These are phyloP conservation scores for Drosophila navojoa DNA, from an alignment of 1,140 invertebrate species.

Conservation along the genomic window DNA sequence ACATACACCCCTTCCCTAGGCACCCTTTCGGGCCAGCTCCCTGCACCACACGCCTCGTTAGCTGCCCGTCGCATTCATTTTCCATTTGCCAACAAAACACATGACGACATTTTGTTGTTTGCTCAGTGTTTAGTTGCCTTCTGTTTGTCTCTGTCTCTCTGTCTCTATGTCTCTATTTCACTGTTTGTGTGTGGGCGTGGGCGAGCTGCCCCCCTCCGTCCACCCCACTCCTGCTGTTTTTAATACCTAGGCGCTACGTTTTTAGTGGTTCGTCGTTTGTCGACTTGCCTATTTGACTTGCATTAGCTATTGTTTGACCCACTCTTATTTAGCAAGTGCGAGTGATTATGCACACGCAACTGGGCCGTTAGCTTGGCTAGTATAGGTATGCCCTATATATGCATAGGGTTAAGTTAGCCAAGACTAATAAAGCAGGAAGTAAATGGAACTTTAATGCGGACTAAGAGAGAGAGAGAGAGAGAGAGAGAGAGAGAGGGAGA, in stretches of 20 bases:
- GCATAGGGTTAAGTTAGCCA: background rate
- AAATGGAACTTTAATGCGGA: background rate
- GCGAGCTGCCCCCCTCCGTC: background rate
- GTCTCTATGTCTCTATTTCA: too few relatives aligned
- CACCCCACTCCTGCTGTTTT: background rate
- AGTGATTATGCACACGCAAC: constrained; percentile 77
- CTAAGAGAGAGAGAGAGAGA: background rate
- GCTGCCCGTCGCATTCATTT: constrained; percentile 43
- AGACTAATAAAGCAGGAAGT: constrained; percentile 2
- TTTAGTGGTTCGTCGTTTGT: constrained; percentile 8
- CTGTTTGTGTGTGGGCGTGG: constrained; percentile 10
- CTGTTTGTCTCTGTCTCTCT: constrained; percentile 19
- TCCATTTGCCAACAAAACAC: constrained; percentile 43
- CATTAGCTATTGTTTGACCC: constrained; percentile 22
- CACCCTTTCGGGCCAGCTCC: background rate
- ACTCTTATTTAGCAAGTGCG: constrained; percentile 58
- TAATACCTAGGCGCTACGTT: constrained; percentile 18
- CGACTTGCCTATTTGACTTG: constrained; percentile 29
- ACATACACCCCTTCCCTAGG: background rate
- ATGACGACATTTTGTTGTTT: constrained; percentile 75
- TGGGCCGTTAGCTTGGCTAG: constrained; percentile 56
- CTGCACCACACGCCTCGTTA: background rate
- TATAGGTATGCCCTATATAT: constrained; percentile 17
- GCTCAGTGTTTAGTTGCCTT: constrained; percentile 63
- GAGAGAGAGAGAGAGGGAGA: too few relatives aligned